Evolutionary conservation across 2,888 invertebrate genomes (phyloP).

Genomic region (Serrognathus titanus): DNA sequence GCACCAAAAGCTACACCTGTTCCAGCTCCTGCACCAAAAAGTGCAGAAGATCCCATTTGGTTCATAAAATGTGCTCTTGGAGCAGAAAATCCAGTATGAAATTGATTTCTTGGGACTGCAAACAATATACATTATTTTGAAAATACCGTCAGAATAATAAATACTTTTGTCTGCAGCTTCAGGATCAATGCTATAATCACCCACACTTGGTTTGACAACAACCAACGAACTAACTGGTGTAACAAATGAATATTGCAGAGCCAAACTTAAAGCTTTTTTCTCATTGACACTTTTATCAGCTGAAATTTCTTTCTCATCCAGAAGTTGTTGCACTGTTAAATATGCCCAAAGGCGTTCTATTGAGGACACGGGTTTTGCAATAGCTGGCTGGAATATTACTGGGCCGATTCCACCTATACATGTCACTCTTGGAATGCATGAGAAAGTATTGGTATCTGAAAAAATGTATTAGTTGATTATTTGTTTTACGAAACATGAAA

Average conservation of each 20-base stretch:
- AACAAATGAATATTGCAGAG: slow-evolving; percentile 60
- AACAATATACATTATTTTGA: too few species aligned
- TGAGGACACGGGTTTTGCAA: slow-evolving; percentile 34
- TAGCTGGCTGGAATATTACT: slow-evolving; percentile 32
- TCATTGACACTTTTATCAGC: slow-evolving; percentile 40
- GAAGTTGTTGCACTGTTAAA: slow-evolving; percentile 61
- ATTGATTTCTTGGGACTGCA: too few species aligned
- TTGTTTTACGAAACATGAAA: background rate
- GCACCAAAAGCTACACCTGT: too few species aligned
- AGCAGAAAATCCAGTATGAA: too few species aligned
- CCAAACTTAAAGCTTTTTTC: slow-evolving; percentile 46
- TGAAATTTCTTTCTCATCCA: slow-evolving; percentile 51
- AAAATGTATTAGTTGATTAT: background rate
- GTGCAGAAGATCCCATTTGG: too few species aligned
- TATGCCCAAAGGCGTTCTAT: slow-evolving; percentile 60
- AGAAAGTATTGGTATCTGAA: background rate
- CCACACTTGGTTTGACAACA: slow-evolving; percentile 60
- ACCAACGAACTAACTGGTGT: slow-evolving; percentile 65
- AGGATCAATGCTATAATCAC: slow-evolving; percentile 50
- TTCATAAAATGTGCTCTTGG: too few species aligned
- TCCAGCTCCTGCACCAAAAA: too few species aligned
- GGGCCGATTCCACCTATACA: slow-evolving; percentile 29
- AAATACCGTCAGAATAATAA: too few species aligned
- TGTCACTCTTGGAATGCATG: slow-evolving; percentile 20
- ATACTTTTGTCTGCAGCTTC: slow-evolving; percentile 40